A percentile compares a stretch with the other conserved stretches of the same genome.
Conservation (phyloP, 2,888 invertebrate species). For the Ennomos fuscantarius region DNA sequence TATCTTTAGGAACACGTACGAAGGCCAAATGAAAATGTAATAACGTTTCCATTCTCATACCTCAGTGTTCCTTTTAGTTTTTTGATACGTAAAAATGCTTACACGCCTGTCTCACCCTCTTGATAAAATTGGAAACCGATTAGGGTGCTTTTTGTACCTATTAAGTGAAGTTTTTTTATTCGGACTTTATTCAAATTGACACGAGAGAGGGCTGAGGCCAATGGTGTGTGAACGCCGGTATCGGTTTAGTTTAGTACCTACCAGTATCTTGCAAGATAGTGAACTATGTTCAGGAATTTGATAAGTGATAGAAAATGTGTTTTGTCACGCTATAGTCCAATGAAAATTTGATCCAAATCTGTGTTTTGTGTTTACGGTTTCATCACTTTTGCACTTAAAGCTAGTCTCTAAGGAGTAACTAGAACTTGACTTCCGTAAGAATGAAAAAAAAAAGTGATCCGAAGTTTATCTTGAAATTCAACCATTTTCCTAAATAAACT, state of each 20-base stretch:
- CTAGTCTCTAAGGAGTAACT: too few species aligned
- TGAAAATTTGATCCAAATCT: neutral
- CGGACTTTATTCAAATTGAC: constrained; percentile 68
- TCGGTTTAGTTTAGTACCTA: constrained; percentile 58
- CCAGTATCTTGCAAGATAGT: constrained; percentile 47
- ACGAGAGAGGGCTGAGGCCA: constrained; percentile 45
- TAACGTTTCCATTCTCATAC: constrained; percentile 29
- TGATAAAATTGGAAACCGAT: constrained; percentile 65
- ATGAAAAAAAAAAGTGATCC: too few species aligned
- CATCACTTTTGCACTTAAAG: too few species aligned
- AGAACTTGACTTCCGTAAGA: too few species aligned
- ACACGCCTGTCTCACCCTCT: constrained; percentile 49
- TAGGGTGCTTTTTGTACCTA: constrained; percentile 56
- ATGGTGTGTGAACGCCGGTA: constrained; percentile 62
- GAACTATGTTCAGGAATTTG: constrained; percentile 53
- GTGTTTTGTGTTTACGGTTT: too few species aligned
- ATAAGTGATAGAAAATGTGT: constrained; percentile 9
- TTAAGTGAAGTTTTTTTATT: constrained; percentile 56
- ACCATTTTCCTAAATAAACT: too few species aligned
- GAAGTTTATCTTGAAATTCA: too few species aligned
- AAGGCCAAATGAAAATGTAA: neutral
- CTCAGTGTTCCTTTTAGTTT: constrained; percentile 43
- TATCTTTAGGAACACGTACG: too few species aligned
- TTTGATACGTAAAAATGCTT: constrained; percentile 55
- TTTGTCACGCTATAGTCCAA: constrained; percentile 12